These are phyloP conservation scores for Nothoprocta perdicaria DNA, from an alignment of 2,113 vertebrate species.

Conservation along the genomic window DNA sequence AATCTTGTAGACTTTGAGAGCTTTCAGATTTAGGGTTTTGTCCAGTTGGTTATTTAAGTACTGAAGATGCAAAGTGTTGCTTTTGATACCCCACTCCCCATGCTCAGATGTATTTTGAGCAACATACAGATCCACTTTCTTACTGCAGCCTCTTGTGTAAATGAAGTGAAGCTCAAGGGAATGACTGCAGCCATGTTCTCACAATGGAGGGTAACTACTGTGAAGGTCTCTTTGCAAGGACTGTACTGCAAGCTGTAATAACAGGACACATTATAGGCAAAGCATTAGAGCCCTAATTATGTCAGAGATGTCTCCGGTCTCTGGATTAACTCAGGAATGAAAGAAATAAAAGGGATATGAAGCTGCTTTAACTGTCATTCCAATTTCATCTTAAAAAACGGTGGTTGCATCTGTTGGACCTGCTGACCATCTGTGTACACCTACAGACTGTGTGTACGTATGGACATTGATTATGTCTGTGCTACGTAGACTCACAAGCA, in stretches of 20 bases:
- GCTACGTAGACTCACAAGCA: fast-evolving
- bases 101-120: not conserved
- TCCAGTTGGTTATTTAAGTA: not conserved
- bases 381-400: not conserved
- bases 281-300: not conserved
- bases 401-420: not conserved
- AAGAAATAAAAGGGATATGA: not conserved
- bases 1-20: not conserved
- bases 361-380: not conserved
- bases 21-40: not conserved
- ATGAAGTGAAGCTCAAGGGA: not conserved
- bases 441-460: fast-evolving
- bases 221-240: not conserved
- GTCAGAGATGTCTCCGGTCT: not conserved
- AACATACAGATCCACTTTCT: not conserved
- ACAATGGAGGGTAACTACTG: not conserved
- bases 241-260: not conserved
- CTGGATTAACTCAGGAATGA: not conserved
- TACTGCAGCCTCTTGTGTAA: not conserved
- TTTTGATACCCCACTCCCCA: not conserved
- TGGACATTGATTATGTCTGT: not conserved
- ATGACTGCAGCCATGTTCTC: constrained; percentile 1
- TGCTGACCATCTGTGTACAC: not conserved
- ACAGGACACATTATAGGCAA: not conserved
- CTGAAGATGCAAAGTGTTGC: not conserved